Conservation (phyloP, 2,797 vertebrate genomes). For the Scolopax bukidnonensis region DNA sequence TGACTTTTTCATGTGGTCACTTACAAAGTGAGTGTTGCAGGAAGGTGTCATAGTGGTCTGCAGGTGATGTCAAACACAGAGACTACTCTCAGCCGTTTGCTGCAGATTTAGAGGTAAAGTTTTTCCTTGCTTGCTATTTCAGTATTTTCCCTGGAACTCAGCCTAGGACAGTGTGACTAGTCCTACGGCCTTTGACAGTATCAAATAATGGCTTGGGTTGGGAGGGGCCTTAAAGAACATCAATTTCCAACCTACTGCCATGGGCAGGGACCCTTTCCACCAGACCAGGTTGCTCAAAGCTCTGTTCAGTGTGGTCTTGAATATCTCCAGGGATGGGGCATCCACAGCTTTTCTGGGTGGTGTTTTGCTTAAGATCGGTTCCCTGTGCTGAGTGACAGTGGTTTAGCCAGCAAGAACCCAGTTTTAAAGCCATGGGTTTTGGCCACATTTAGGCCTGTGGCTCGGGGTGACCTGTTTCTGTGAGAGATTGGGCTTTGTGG, state of each 20-base stretch:
- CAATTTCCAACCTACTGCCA: not conserved
- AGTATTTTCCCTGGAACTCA: not conserved
- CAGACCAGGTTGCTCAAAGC: not conserved
- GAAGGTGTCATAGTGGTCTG: not conserved
- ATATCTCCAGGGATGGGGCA: not conserved
- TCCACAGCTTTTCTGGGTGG: not conserved
- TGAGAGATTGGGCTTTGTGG: not conserved
- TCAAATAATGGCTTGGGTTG: not conserved
- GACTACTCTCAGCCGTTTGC: not conserved
- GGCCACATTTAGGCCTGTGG: not conserved
- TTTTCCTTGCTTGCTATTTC: not conserved
- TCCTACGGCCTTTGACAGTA: not conserved
- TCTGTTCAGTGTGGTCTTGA: not conserved
- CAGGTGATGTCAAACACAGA: not conserved
- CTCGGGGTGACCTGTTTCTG: not conserved
- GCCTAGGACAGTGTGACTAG: not conserved
- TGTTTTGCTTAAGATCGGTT: not conserved
- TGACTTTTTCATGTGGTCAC: not conserved
- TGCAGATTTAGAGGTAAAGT: rapidly evolving
- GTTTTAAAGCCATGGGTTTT: not conserved
- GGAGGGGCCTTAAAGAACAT: not conserved
- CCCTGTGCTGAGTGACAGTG: rapidly evolving
- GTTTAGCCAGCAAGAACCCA: not conserved
- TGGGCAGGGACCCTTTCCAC: not conserved
- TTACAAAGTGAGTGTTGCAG: not conserved